Conservation (phyloP, 2,113 vertebrate species). For the Pituophis catenifer region DNA sequence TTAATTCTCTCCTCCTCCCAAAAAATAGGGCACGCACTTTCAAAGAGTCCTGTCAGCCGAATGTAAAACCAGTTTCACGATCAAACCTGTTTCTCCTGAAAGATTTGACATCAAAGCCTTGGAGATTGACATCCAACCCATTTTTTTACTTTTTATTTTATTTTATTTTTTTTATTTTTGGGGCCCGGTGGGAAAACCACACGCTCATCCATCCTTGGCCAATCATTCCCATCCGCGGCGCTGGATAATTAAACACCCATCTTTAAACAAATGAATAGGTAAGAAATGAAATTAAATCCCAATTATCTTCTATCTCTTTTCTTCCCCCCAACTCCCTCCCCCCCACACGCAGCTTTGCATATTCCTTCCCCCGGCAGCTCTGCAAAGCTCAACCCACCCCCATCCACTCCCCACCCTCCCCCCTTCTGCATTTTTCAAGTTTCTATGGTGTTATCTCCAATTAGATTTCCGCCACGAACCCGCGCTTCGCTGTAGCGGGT, state of each 20-base stretch:
- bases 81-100: rapidly evolving
- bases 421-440: neutral
- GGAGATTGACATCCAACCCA: neutral
- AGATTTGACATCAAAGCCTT: neutral
- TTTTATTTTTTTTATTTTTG: neutral
- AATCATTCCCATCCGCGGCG: slow-evolving; percentile 20
- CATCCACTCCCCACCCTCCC: neutral
- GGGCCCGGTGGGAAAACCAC: neutral
- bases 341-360: neutral
- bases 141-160: neutral
- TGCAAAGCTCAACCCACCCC: slow-evolving; percentile 36
- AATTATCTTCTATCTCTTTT: slow-evolving; percentile 26
- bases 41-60: neutral
- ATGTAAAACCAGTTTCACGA: neutral
- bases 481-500: slow-evolving; percentile 60
- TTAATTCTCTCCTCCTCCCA: neutral
- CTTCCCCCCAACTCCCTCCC: neutral
- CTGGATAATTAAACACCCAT: slow-evolving; percentile 61
- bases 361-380: neutral
- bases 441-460: slow-evolving; percentile 34
- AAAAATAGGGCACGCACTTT: neutral
- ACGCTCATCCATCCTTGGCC: neutral
- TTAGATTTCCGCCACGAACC: slow-evolving; percentile 51
- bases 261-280: slow-evolving; percentile 47
- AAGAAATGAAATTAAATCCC: slow-evolving; percentile 45